Evolutionary conservation across 2,113 vertebrate species (phyloP).

Genomic region (Gopherus evgoodei): DNA sequence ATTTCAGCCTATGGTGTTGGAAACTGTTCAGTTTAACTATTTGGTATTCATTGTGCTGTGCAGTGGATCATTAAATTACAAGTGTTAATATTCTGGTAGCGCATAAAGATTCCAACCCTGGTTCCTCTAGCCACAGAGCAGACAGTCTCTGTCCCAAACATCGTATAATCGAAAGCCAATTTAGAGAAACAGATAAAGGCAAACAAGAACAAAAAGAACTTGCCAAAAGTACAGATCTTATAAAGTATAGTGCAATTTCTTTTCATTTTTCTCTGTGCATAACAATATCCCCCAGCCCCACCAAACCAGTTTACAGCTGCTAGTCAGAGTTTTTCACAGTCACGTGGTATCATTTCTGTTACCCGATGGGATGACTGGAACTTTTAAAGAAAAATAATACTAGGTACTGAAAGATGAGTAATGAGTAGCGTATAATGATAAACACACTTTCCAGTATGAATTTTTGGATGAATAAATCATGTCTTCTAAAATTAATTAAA

Average conservation of each 20-base stretch:
- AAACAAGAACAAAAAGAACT: neutral
- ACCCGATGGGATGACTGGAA: neutral
- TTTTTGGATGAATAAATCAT: neutral
- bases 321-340: neutral
- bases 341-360: neutral
- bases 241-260: neutral
- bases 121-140: neutral
- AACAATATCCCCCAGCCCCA: neutral
- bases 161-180: neutral
- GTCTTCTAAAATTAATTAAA: neutral
- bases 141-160: neutral
- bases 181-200: neutral
- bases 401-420: neutral
- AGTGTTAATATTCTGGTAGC: no score
- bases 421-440: neutral
- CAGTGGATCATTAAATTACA: no score
- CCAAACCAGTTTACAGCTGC: neutral
- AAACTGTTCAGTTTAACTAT: neutral
- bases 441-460: neutral
- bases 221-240: conserved; percentile 46
- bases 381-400: neutral
- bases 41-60: no score
- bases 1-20: neutral
- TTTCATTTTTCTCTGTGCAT: neutral
- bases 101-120: no score